phyloP scores from a whole-genome alignment of 2,888 invertebrate genomes.

The Lycaena phlaeas region DNA sequence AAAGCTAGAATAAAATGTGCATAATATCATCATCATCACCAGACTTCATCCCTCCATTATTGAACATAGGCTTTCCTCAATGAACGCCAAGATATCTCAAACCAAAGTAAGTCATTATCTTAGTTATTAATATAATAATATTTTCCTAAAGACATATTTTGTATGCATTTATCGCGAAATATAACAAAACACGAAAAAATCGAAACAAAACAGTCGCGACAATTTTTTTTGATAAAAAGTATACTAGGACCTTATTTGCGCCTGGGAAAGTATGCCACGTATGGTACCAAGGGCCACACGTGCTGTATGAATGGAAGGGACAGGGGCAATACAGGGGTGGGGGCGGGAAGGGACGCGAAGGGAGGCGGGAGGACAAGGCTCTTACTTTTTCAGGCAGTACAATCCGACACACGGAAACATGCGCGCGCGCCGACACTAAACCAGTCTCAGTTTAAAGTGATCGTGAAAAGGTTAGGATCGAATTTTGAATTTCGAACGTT shows the following conservation, averaged over 20 bases:
- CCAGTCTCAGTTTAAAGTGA: conserved; percentile 10
- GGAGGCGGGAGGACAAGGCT: conserved; percentile 33
- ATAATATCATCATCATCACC: too few relatives aligned
- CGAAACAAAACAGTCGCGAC: not conserved
- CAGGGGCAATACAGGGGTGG: conserved; percentile 29
- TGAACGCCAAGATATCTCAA: too few relatives aligned
- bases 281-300: conserved; percentile 58
- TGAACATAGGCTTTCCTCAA: too few relatives aligned
- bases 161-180: too few relatives aligned
- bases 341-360: conserved; percentile 24
- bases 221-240: conserved; percentile 4
- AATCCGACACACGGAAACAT: conserved; percentile 38
- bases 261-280: conserved; percentile 58
- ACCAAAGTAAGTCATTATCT: too few relatives aligned
- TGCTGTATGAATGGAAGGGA: conserved; percentile 40
- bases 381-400: conserved; percentile 69
- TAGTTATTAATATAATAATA: too few relatives aligned
- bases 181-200: too few relatives aligned
- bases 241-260: conserved; percentile 12
- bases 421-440: conserved; percentile 34
- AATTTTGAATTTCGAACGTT: not conserved
- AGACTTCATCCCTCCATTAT: too few relatives aligned
- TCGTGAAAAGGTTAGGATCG: conserved; percentile 21
- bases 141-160: too few relatives aligned
- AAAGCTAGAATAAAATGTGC: too few relatives aligned